Evolutionary conservation across 2,888 invertebrate genomes (phyloP).

Genomic region (Lampropteryx suffumata): DNA sequence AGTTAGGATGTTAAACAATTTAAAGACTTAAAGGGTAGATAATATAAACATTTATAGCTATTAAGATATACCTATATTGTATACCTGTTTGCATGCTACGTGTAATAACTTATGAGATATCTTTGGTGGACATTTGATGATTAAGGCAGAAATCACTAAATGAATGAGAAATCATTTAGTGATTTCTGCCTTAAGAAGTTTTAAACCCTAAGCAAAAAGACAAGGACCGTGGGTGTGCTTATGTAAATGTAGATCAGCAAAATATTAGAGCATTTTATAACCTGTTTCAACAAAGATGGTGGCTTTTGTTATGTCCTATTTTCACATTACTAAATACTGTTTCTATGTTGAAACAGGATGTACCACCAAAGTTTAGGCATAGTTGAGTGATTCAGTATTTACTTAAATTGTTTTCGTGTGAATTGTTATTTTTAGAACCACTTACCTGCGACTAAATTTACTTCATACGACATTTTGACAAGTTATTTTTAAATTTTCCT

Average conservation of each 20-base stretch:
- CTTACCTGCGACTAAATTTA: slow-evolving; percentile 37
- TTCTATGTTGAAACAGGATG: too few relatives aligned
- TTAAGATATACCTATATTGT: neutral
- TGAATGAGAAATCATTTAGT: too few relatives aligned
- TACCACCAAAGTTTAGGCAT: slow-evolving; percentile 13
- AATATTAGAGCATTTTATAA: too few relatives aligned
- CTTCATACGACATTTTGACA: neutral
- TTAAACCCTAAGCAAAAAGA: too few relatives aligned
- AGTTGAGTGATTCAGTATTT: slow-evolving; percentile 57
- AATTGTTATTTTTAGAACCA: slow-evolving; percentile 37
- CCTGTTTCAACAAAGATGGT: too few relatives aligned
- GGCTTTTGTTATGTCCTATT: too few relatives aligned
- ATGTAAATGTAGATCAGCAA: too few relatives aligned
- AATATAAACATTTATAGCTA: slow-evolving; percentile 4
- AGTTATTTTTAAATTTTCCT: too few relatives aligned
- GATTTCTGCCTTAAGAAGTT: too few relatives aligned
- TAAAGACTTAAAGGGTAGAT: slow-evolving; percentile 18
- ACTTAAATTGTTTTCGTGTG: slow-evolving; percentile 40
- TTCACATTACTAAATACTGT: too few relatives aligned
- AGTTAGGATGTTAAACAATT: neutral
- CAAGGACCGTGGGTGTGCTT: too few relatives aligned
- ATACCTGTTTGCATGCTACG: neutral
- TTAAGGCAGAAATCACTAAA: too few relatives aligned
- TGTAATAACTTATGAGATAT: slow-evolving; percentile 1
- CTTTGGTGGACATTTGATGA: slow-evolving; percentile 8